These are phyloP conservation scores for Pristionchus arcanus DNA, from an alignment of 2,888 invertebrate genomes.

Conservation along the genomic window DNA sequence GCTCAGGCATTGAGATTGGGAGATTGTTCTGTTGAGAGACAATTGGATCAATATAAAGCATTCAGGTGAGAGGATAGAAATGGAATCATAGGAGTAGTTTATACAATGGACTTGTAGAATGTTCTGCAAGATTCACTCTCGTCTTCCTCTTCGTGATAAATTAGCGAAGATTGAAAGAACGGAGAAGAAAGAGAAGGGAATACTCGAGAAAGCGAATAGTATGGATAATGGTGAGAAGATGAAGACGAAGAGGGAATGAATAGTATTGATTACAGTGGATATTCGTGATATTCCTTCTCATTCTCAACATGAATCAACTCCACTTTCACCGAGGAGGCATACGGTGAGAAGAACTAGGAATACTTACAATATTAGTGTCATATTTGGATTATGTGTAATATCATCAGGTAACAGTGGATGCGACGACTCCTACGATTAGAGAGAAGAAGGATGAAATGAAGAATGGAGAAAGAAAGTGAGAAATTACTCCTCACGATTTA, in stretches of 20 bases:
- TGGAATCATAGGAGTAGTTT: background rate
- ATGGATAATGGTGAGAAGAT: slow-evolving; percentile 38
- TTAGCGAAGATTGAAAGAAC: slow-evolving; percentile 60
- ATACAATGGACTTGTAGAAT: slow-evolving; percentile 54
- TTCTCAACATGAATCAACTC: background rate
- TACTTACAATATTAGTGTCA: background rate
- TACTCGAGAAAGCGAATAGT: slow-evolving; percentile 17
- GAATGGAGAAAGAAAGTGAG: background rate
- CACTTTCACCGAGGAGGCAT: slow-evolving; percentile 35
- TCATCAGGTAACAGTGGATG: slow-evolving; percentile 3
- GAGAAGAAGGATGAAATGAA: background rate
- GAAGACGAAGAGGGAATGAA: background rate
- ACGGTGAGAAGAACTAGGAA: background rate
- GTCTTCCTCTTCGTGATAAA: slow-evolving; percentile 63
- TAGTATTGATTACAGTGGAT: background rate
- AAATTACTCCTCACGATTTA: background rate
- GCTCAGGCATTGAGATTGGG: slow-evolving; percentile 66
- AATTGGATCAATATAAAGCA: slow-evolving; percentile 55
- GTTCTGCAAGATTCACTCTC: slow-evolving; percentile 65
- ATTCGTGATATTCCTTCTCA: background rate
- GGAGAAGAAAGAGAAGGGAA: slow-evolving; percentile 41
- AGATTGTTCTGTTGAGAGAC: slow-evolving; percentile 63
- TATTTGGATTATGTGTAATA: background rate
- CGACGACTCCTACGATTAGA: background rate
- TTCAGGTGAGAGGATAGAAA: slow-evolving; percentile 30